Conservation (phyloP, 2,113 vertebrate genomes). For the Phyllopteryx taeniolatus region DNA sequence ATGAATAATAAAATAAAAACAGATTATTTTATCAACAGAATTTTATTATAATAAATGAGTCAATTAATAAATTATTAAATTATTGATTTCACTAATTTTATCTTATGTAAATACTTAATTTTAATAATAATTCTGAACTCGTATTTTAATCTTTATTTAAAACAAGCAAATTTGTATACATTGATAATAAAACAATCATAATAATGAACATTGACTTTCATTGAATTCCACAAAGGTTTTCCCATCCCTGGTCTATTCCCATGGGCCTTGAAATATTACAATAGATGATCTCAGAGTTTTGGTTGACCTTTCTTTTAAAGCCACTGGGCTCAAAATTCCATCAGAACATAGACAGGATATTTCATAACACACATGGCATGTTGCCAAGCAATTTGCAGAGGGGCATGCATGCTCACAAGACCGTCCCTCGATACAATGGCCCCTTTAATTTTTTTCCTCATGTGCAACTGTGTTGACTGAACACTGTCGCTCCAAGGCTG, state of each 20-base stretch:
- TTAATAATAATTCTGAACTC: no score
- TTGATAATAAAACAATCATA: no score
- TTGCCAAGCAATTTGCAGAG: neutral
- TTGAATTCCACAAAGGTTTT: neutral
- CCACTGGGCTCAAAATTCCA: neutral
- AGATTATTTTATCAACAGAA: neutral
- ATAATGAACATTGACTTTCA: no score
- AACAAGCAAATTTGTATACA: no score
- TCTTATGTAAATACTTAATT: no score
- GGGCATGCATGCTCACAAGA: neutral
- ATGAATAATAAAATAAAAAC: neutral
- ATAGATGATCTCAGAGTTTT: neutral
- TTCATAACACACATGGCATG: neutral
- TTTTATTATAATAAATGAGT: no score
- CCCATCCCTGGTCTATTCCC: neutral
- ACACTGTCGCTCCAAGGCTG: neutral
- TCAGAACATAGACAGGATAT: neutral
- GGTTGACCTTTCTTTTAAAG: neutral
- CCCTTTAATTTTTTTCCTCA: neutral
- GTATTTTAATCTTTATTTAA: no score
- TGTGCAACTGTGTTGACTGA: neutral
- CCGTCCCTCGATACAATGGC: neutral
- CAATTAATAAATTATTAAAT: no score
- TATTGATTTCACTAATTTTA: no score
- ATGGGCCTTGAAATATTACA: neutral